These are phyloP conservation scores for Canis aureus DNA, from an alignment of 2,113 vertebrate species.

Conservation along the genomic window DNA sequence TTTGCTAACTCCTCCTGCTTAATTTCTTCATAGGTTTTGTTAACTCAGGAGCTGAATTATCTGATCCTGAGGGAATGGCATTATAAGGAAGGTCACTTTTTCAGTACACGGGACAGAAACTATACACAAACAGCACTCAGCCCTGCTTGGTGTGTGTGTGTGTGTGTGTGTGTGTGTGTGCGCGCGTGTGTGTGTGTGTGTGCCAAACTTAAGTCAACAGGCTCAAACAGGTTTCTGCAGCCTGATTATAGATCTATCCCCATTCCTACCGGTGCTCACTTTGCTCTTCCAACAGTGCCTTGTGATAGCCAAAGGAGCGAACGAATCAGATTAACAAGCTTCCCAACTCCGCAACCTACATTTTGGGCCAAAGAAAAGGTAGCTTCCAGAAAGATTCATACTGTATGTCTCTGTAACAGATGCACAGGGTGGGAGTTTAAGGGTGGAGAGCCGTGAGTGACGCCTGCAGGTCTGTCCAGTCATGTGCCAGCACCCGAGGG, in stretches of 20 bases:
- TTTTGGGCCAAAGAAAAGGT: constrained; percentile 74
- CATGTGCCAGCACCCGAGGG: not conserved
- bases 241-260: constrained; percentile 61
- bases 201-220: constrained; percentile 70
- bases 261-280: constrained; percentile 40
- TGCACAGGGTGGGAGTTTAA: not conserved
- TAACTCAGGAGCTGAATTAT: not conserved
- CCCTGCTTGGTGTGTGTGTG: not conserved
- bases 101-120: not conserved
- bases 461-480: not conserved
- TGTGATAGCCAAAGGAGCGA: constrained; percentile 74
- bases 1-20: not conserved
- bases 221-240: constrained; percentile 79
- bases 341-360: constrained; percentile 50
- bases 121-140: not conserved
- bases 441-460: not conserved
- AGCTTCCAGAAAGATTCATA: constrained; percentile 42
- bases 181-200: not conserved
- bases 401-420: constrained; percentile 64
- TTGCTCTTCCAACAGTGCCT: constrained; percentile 51
- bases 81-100: not conserved
- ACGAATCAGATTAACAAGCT: not conserved
- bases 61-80: not conserved
- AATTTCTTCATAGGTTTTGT: not conserved
- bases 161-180: too few species aligned